Percentiles rank a stretch among this genome's conserved stretches.
Conservation (phyloP, 2,888 invertebrate species). For the Chloromyia formosa region DNA sequence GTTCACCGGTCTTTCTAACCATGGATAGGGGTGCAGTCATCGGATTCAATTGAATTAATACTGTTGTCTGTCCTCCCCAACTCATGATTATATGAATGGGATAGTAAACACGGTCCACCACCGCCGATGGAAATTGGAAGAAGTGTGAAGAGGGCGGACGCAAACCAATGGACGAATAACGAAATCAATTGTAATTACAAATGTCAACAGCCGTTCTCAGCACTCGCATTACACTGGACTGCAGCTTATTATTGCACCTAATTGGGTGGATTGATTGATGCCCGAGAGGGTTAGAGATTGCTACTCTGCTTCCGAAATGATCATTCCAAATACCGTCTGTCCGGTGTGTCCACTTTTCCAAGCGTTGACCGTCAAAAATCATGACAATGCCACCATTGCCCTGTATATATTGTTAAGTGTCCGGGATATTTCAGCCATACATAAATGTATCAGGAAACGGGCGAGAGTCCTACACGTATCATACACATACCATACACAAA, state of each 20-base stretch:
- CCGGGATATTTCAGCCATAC: not conserved
- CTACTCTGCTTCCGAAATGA: constrained; percentile 21
- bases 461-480: not conserved
- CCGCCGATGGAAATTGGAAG: not conserved
- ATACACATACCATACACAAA: not conserved
- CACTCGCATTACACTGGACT: constrained; percentile 37
- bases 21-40: constrained; percentile 1
- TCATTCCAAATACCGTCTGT: not conserved
- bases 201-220: constrained; percentile 60
- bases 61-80: not conserved
- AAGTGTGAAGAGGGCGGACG: not conserved
- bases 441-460: no score
- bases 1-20: not conserved
- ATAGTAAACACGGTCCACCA: constrained; percentile 45
- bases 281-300: constrained; percentile 47
- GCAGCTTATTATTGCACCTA: constrained; percentile 55
- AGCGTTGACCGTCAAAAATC: constrained; percentile 23
- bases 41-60: not conserved
- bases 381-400: constrained; percentile 21
- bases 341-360: no score
- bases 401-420: not conserved
- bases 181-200: constrained; percentile 63
- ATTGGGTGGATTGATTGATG: constrained; percentile 55
- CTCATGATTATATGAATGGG: constrained; percentile 37
- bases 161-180: constrained; percentile 50